Evolutionary conservation across 2,797 vertebrate genomes (phyloP).

Genomic region (Chromis chromis): DNA sequence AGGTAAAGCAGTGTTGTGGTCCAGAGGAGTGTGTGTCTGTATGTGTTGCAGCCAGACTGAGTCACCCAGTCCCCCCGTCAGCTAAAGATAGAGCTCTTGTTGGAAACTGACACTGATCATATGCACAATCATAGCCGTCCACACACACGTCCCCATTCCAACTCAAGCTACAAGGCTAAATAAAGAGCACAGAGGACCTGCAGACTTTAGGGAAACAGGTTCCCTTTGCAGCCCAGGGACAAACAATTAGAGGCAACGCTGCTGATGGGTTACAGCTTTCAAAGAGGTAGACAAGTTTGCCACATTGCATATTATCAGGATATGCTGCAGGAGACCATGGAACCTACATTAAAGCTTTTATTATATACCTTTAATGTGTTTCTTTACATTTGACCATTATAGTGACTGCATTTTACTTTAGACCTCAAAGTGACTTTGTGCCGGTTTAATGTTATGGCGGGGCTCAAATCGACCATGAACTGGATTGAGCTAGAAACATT

Average conservation of each 20-base stretch:
- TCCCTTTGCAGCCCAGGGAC: neutral
- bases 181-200: slow-evolving; percentile 32
- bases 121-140: slow-evolving; percentile 37
- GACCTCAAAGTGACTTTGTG: no score
- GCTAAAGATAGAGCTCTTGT: slow-evolving; percentile 80
- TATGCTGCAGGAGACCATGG: no score
- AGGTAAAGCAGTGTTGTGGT: slow-evolving; percentile 37
- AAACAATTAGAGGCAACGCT: neutral
- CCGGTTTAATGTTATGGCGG: no score
- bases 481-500: no score
- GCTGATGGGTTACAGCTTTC: neutral
- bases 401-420: no score
- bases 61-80: slow-evolving; percentile 40
- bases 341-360: no score
- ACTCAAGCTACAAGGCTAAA: slow-evolving; percentile 30
- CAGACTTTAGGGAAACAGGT: slow-evolving; percentile 4
- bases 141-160: slow-evolving; percentile 50
- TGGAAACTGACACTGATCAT: slow-evolving; percentile 73
- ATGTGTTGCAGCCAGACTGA: slow-evolving; percentile 26
- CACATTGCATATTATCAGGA: no score
- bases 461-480: no score
- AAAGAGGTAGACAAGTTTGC: neutral
- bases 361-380: no score
- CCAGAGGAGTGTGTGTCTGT: slow-evolving; percentile 38
- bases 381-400: no score